phyloP scores from a whole-genome alignment of 1,140 invertebrate species.

The Rhynchophorus ferrugineus region DNA sequence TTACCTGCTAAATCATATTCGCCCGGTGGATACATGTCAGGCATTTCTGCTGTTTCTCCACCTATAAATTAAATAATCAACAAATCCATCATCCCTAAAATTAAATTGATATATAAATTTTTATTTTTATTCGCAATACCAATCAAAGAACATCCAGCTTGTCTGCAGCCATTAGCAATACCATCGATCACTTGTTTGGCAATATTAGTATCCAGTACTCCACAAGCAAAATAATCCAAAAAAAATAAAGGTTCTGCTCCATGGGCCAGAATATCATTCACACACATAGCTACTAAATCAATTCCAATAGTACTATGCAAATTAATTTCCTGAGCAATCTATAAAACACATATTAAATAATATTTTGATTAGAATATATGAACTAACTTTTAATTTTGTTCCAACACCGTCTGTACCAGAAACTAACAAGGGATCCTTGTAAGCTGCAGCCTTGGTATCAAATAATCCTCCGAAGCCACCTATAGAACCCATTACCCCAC shows the following conservation, averaged over 20 bases:
- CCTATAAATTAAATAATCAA: constrained; percentile 50
- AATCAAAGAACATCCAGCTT: constrained; percentile 81
- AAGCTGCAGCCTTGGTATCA: constrained; percentile 60
- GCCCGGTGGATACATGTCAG: constrained; percentile 79
- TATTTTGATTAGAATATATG: neutral
- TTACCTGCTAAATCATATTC: constrained; percentile 84
- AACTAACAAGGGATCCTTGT: constrained; percentile 78
- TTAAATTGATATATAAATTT: too few species aligned
- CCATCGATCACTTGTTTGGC: constrained; percentile 75
- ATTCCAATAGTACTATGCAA: constrained; percentile 84
- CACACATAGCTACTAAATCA: constrained; percentile 96
- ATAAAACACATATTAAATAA: constrained; percentile 22
- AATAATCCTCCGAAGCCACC: constrained; percentile 93
- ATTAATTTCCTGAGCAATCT: constrained; percentile 75
- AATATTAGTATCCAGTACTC: constrained; percentile 67
- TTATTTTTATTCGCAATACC: too few species aligned
- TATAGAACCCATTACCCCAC: constrained; percentile 70
- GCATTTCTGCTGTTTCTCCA: constrained; percentile 95
- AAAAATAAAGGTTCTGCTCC: constrained; percentile 94
- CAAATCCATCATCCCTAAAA: too few species aligned
- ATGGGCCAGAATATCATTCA: constrained; percentile 91
- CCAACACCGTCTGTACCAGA: constrained; percentile 96
- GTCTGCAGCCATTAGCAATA: constrained; percentile 77
- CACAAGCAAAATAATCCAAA: constrained; percentile 93
- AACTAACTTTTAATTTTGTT: constrained; percentile 80